These are phyloP conservation scores for Torymus aiolomorphi DNA, from an alignment of 2,888 invertebrate species.

Conservation along the genomic window DNA sequence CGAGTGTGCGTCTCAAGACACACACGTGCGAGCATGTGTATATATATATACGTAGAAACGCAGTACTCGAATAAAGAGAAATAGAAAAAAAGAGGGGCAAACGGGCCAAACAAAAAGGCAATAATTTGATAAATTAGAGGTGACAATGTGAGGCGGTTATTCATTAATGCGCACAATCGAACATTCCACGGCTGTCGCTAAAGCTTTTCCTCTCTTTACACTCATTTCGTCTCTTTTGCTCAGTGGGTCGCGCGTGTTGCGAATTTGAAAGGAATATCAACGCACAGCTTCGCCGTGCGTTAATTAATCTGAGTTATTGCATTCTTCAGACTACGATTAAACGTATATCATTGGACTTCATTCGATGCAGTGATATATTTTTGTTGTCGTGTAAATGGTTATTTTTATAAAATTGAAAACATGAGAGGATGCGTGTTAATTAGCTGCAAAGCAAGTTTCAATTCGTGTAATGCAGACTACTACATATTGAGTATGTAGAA, in stretches of 20 bases:
- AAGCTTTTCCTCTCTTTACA: constrained; percentile 18
- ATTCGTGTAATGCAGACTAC: too few relatives aligned
- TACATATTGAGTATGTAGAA: too few relatives aligned
- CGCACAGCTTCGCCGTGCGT: not conserved
- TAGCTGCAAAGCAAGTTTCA: too few relatives aligned
- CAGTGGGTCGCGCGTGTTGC: not conserved
- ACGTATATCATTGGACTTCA: too few relatives aligned
- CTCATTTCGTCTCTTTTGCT: not conserved
- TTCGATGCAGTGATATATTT: too few relatives aligned
- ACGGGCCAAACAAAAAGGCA: constrained; percentile 12
- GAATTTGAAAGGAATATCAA: not conserved
- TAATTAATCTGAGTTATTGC: constrained; percentile 11
- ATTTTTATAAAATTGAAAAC: too few relatives aligned
- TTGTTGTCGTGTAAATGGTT: too few relatives aligned
- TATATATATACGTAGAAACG: too few relatives aligned
- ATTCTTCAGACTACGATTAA: not conserved
- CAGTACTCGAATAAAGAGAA: too few relatives aligned
- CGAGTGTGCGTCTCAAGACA: too few relatives aligned
- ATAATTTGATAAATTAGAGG: constrained; percentile 8
- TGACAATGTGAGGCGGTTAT: not conserved
- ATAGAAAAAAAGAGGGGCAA: not conserved
- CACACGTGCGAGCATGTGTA: too few relatives aligned
- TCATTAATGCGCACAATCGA: constrained; percentile 7
- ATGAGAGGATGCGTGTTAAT: too few relatives aligned
- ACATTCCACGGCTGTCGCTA: constrained; percentile 18